These are phyloP conservation scores for Pachyramphus minor DNA, from an alignment of 2,113 vertebrate species.

Conservation along the genomic window DNA sequence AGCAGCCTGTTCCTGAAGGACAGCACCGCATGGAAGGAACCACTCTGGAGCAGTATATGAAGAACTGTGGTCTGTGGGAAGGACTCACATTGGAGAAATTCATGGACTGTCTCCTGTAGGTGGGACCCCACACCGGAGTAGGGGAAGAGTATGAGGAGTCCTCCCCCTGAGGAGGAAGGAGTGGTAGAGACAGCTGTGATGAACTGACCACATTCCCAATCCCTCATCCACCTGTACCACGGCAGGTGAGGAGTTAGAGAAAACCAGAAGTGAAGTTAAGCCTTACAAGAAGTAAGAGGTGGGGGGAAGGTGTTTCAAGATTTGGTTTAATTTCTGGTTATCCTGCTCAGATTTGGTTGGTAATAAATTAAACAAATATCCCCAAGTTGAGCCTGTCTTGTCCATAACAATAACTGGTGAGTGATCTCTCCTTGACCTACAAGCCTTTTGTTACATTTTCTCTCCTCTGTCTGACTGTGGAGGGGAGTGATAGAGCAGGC, in stretches of 20 bases:
- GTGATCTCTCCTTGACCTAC: not conserved
- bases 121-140: not conserved
- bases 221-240: not conserved
- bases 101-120: not conserved
- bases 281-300: not conserved
- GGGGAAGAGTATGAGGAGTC: not conserved
- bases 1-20: not conserved
- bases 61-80: not conserved
- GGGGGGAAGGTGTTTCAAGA: not conserved
- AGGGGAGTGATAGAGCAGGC: not conserved
- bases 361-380: not conserved
- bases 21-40: not conserved
- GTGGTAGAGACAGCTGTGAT: not conserved
- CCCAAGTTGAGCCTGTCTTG: not conserved
- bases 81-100: not conserved
- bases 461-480: not conserved
- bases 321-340: accelerated
- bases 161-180: not conserved
- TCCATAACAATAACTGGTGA: not conserved
- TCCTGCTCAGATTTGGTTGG: not conserved
- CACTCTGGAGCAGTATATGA: not conserved
- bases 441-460: not conserved
- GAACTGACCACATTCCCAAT: not conserved
- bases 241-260: not conserved
- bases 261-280: not conserved